Evolutionary conservation across 35 echinoderm and acorn worm genomes (phyloP).

Genomic region (Ophiothrix spiculata): DNA sequence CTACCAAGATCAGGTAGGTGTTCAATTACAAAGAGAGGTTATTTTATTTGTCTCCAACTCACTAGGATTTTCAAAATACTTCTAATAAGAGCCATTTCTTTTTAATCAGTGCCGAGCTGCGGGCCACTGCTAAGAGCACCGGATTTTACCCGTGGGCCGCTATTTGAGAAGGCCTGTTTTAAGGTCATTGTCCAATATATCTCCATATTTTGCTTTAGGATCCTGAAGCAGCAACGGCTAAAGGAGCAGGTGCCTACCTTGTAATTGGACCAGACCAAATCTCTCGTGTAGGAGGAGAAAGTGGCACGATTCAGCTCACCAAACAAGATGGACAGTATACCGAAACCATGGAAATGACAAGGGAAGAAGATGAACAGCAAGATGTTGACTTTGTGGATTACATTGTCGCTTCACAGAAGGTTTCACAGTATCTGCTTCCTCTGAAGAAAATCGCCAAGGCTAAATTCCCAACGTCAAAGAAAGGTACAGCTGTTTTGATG

Average conservation of each 20-base stretch:
- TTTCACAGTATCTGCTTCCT: constrained; percentile 38
- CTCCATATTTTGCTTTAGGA: not conserved
- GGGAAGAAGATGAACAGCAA: not conserved
- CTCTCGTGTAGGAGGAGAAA: constrained; percentile 40
- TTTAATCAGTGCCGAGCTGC: not conserved
- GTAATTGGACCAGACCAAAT: constrained; percentile 41
- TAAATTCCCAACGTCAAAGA: constrained; percentile 71
- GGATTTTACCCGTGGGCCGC: not conserved
- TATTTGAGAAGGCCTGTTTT: not conserved
- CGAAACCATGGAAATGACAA: constrained; percentile 16
- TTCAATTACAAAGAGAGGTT: not conserved
- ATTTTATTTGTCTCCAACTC: not conserved
- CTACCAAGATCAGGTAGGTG: too few species aligned
- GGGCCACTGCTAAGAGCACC: not conserved
- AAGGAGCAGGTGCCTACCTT: constrained; percentile 14
- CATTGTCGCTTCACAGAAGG: constrained; percentile 48
- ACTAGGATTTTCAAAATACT: not conserved
- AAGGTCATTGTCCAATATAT: not conserved
- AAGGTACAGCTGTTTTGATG: too few species aligned
- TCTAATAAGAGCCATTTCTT: not conserved
- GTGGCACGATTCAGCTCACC: constrained; percentile 22
- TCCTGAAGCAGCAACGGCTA: not conserved
- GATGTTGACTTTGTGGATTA: constrained; percentile 23
- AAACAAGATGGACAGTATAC: constrained; percentile 38
- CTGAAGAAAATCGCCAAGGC: constrained; percentile 64